Conservation (phyloP, 2,888 invertebrate genomes). For the Entomobrya proxima region DNA sequence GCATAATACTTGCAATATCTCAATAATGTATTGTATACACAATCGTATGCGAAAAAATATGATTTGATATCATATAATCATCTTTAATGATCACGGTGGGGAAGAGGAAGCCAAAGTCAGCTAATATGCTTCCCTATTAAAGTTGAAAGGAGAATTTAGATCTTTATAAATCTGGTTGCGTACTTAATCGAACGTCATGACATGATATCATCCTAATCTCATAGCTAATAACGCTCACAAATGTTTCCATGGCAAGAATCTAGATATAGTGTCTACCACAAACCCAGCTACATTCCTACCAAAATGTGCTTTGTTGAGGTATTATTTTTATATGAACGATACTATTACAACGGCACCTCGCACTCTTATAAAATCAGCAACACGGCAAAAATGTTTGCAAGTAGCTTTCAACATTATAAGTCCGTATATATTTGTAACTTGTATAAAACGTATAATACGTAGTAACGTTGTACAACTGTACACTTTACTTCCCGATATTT, state of each 20-base stretch:
- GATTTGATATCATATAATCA: neutral
- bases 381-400: neutral
- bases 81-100: neutral
- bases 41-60: neutral
- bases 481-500: conserved; percentile 51
- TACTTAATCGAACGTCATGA: no score
- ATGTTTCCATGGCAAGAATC: no score
- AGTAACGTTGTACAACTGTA: conserved; percentile 9
- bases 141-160: neutral
- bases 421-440: neutral
- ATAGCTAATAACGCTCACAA: no score
- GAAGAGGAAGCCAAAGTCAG: conserved; percentile 1
- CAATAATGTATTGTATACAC: neutral
- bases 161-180: no score
- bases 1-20: neutral
- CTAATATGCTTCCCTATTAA: neutral
- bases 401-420: neutral
- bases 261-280: no score
- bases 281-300: neutral
- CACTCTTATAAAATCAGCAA: neutral
- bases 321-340: neutral
- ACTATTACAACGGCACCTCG: neutral
- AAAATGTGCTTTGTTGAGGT: neutral
- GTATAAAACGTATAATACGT: neutral
- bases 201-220: no score